A percentile compares a stretch with the other conserved stretches of the same genome.
Conservation (phyloP, 1,140 invertebrate species). For the Trypoxylus dichotomus region DNA sequence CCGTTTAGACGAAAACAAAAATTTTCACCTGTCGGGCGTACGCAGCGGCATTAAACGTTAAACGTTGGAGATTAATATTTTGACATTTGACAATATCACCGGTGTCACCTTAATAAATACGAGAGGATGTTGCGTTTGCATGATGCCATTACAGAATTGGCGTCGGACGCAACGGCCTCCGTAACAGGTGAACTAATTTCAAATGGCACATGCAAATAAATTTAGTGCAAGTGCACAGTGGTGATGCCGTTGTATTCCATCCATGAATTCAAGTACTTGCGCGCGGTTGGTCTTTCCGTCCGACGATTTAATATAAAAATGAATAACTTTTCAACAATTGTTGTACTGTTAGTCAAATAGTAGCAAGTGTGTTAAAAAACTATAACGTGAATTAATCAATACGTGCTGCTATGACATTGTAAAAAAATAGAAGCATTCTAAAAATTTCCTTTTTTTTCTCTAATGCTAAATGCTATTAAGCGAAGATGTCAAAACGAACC, state of each 20-base stretch:
- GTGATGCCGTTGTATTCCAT: not conserved
- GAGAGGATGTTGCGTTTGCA: conserved; percentile 2
- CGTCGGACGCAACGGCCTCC: not conserved
- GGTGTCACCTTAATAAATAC: conserved; percentile 24
- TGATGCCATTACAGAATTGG: conserved; percentile 24
- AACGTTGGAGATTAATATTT: conserved; percentile 28
- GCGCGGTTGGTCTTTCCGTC: too few species aligned
- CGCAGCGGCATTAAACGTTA: not conserved
- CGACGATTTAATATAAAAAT: too few species aligned
- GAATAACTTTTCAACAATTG: too few species aligned
- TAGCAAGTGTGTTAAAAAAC: too few species aligned
- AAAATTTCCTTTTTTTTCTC: too few species aligned
- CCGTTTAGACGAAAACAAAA: conserved; percentile 8
- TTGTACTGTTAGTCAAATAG: too few species aligned
- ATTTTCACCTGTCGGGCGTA: not conserved
- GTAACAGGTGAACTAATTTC: conserved; percentile 26
- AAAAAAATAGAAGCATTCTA: too few species aligned
- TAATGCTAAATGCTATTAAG: too few species aligned
- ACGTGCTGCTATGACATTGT: too few species aligned
- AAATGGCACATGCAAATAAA: conserved; percentile 27
- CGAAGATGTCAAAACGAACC: too few species aligned
- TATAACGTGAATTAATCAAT: too few species aligned
- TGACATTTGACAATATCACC: conserved; percentile 28
- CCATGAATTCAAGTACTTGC: not conserved
- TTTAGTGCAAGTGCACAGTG: conserved; percentile 5